Base-by-base conservation (phyloP, 1,140 invertebrate species). In the Heliothis virescens region DNA sequence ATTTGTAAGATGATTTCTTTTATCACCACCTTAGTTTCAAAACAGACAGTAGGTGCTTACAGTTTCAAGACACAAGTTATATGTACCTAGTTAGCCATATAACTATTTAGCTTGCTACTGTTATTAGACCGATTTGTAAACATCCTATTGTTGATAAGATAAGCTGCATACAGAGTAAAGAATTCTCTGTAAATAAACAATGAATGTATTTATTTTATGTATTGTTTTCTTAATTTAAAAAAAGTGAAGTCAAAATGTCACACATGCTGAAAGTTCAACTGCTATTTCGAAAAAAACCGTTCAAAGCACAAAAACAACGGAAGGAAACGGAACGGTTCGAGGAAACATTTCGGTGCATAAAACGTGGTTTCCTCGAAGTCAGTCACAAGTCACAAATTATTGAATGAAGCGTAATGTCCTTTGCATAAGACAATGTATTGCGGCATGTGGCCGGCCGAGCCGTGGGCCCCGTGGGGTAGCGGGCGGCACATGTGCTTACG, bases 401-500 rank as follows among this genome's bases (percentile, higher is more conserved):
- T 85, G 86, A 90, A 89, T 89, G 88, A 85, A 53, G 83, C 88
- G 85, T 85, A 84, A 81, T 82, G 86, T 87, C 86, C 83, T 90
- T 94, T 91, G 91, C 91, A 89, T 90, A 93, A 91, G 87, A 91
- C 88, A 90, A 89, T 90, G 87, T 87, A 83, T 55, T 80, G 83
- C 52, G 71, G 83, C 90, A 91, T 90, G 85, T 91, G 90, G 86
- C 79, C 77, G 82, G 55, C 11, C 87, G 85, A 21, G 67, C 21
- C 21, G 21, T 41, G 34, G 10, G 77, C 59, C 80, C 82, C 75
- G 88, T 67, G 88, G 88, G 91, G 89, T 88, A 86, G 87, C 83
- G 82, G 83, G 79, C 80, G 76, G 83, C 88, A 91, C 92, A 94
- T 91, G 88, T 94, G 91, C 91, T 90, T 92, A 92, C 91, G 83